Base-by-base conservation (phyloP, 2,888 invertebrate species). In the Apantesis nais region DNA sequence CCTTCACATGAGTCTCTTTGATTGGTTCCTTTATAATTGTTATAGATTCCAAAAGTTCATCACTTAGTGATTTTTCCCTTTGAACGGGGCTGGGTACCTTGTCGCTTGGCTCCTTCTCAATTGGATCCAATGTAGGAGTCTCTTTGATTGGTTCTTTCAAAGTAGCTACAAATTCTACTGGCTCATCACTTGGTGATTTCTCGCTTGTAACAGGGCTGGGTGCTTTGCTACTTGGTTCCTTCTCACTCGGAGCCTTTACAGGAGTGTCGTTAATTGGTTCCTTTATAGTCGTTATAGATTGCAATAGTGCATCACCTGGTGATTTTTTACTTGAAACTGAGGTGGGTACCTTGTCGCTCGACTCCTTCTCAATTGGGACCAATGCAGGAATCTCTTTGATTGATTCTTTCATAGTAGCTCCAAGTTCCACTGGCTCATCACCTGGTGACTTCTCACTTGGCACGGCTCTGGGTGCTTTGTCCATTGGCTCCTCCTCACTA, bases 371-470 rank as follows among this genome's bases (percentile, higher is more conserved):
- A 2, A 48, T 68, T 11, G 70, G 34, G 7, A 41, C 62, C 12
- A 67, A 44, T 41, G 67, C 73, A 0, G 63, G 64, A 11, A 61
- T 0, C 16, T 64, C 31, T 75, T 76, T 63, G 72, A 71, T 62
- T 71, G 71, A 22, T 31, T 4, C 31, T n/a, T n/a, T n/a, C n/a
- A n/a, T n/a, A n/a, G n/a, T n/a, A n/a, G n/a, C n/a, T n/a, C n/a
- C n/a, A n/a, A n/a, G n/a, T n/a, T n/a, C n/a, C n/a, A n/a, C n/a
- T n/a, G n/a, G n/a, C n/a, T n/a, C n/a, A n/a, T n/a, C n/a, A n/a
- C n/a, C n/a, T n/a, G n/a, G n/a, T n/a, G n/a, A n/a, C n/a, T n/a
- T n/a, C n/a, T n/a, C n/a, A n/a, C n/a, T n/a, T n/a, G n/a, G n/a
- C n/a, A n/a, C n/a, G n/a, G n/a, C n/a, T n/a, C n/a, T n/a, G n/a